These are phyloP conservation scores for Hyperopisus bebe DNA, from an alignment of 2,113 vertebrate genomes.

Conservation along the genomic window DNA sequence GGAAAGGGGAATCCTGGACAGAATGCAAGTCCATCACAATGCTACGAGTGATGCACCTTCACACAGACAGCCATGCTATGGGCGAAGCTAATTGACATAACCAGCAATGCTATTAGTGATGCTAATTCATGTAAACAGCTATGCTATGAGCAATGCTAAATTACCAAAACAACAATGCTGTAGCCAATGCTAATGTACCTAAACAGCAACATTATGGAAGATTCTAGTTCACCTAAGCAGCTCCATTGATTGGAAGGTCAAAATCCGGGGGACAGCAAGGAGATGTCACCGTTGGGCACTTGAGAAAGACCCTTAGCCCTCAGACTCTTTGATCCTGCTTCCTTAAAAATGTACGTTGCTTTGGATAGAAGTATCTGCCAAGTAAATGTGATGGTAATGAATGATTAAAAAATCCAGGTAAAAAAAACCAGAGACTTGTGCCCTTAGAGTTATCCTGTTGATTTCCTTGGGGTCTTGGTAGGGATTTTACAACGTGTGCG, in stretches of 20 bases:
- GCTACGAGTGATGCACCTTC: background rate
- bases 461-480: background rate
- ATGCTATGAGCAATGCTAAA: background rate
- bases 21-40: background rate
- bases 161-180: background rate
- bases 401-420: background rate
- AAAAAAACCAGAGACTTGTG: background rate
- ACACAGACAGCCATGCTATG: background rate
- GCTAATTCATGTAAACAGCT: background rate
- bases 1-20: background rate
- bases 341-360: background rate
- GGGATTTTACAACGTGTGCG: background rate
- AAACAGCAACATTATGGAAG: background rate
- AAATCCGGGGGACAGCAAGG: background rate
- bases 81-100: background rate
- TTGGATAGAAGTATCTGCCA: background rate
- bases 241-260: background rate
- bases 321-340: background rate
- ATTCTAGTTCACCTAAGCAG: background rate
- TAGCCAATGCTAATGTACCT: background rate
- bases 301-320: background rate
- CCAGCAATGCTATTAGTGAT: background rate
- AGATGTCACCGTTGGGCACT: background rate
- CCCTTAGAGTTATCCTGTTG: background rate
- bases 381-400: background rate